phyloP scores from a whole-genome alignment of 2,797 vertebrate genomes.

The Chaetophractus vellerosus region DNA sequence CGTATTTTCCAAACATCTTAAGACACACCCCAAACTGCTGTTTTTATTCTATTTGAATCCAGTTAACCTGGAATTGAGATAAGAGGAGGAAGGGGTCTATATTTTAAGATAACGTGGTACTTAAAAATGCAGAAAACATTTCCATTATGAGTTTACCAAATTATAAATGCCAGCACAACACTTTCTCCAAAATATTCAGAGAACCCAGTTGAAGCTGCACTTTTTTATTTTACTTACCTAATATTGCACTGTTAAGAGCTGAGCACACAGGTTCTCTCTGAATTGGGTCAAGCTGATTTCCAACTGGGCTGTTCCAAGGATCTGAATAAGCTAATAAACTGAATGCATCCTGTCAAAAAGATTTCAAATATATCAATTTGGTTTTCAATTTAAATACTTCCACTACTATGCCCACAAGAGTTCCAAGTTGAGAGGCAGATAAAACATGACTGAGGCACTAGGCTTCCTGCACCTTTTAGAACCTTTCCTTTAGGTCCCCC shows the following conservation, averaged over 20 bases:
- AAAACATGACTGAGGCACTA: not conserved
- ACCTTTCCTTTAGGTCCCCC: not conserved
- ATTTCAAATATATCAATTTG: not conserved
- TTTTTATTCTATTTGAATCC: not conserved
- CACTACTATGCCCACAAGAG: not conserved
- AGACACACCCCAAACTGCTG: not conserved
- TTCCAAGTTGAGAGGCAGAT: not conserved
- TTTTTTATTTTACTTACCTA: slow-evolving; percentile 91
- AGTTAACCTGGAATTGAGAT: not conserved
- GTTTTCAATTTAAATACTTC: slow-evolving; percentile 50
- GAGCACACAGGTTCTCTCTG: slow-evolving; percentile 99
- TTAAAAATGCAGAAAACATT: slow-evolving; percentile 2
- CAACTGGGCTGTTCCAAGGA: slow-evolving; percentile 99
- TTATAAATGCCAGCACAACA: slow-evolving; percentile 17
- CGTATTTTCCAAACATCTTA: not conserved
- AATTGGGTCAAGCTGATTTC: slow-evolving; percentile 98
- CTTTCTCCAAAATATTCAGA: not conserved
- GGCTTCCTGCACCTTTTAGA: not conserved
- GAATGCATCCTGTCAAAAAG: slow-evolving; percentile 95
- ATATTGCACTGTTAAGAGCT: slow-evolving; percentile 99
- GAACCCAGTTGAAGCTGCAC: not conserved
- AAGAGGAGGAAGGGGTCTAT: not conserved
- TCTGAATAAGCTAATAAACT: slow-evolving; percentile 99
- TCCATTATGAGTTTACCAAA: slow-evolving; percentile 18
- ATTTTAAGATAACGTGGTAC: not conserved